Evolutionary conservation across 1,140 invertebrate genomes (phyloP).

Genomic region (Myzus persicae): DNA sequence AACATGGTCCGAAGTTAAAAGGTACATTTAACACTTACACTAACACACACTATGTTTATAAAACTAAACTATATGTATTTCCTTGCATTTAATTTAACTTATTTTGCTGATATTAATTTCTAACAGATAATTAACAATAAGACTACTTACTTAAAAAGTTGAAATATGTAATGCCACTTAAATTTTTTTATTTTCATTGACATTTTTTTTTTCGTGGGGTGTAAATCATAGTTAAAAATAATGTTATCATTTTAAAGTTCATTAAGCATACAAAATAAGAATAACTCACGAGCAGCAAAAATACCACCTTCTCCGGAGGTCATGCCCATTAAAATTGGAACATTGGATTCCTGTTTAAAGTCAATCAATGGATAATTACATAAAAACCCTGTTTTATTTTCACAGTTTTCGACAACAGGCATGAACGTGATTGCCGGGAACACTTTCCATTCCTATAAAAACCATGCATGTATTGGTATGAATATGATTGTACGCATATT

Average conservation of each 20-base stretch:
- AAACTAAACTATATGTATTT: too few species aligned
- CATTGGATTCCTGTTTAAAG: slow-evolving; percentile 62
- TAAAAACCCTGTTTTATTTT: slow-evolving; percentile 23
- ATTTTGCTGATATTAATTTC: background rate
- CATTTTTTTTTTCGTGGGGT: background rate
- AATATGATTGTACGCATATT: too few species aligned
- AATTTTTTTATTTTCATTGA: too few species aligned
- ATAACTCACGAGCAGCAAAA: slow-evolving; percentile 69
- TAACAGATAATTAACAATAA: too few species aligned
- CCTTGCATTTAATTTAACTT: too few species aligned
- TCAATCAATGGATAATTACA: background rate
- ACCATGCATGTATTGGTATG: background rate
- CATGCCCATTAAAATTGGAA: slow-evolving; percentile 76
- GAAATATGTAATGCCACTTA: background rate
- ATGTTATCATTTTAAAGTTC: background rate
- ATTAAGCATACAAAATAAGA: background rate
- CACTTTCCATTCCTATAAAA: slow-evolving; percentile 40
- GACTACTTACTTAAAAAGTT: background rate
- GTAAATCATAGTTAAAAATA: background rate
- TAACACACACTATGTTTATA: too few species aligned
- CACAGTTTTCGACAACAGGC: slow-evolving; percentile 22
- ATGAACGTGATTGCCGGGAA: background rate
- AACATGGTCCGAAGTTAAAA: background rate
- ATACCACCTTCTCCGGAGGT: slow-evolving; percentile 75
- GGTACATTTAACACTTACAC: too few species aligned